phyloP scores from a whole-genome alignment of 2,888 invertebrate species.

The Petrolisthes manimaculis region DNA sequence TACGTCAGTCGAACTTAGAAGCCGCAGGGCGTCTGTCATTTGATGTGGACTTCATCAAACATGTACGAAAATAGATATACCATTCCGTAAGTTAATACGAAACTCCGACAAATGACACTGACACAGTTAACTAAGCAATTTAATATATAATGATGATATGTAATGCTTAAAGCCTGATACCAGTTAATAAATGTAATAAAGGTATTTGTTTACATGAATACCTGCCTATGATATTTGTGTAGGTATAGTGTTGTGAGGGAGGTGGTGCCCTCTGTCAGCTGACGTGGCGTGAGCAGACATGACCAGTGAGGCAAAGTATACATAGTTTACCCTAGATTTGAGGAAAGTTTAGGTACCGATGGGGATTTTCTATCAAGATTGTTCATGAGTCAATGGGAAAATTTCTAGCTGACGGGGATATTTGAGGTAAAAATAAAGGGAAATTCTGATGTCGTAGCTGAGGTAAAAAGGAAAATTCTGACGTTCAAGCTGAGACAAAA shows the following conservation, averaged over 20 bases:
- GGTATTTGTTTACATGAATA: neutral
- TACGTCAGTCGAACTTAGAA: slow-evolving; percentile 12
- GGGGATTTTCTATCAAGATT: no score
- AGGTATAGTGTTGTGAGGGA: neutral
- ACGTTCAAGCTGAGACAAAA: no score
- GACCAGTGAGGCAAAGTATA: neutral
- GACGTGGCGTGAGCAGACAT: slow-evolving; percentile 60
- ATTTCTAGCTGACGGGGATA: no score
- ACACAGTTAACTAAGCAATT: neutral
- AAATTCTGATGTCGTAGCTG: no score
- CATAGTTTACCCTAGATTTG: neutral
- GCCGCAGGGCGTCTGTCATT: slow-evolving; percentile 29
- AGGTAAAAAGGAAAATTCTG: no score
- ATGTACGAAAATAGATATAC: neutral
- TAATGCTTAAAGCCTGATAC: neutral
- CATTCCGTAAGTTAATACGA: neutral
- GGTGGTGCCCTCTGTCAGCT: slow-evolving; percentile 56
- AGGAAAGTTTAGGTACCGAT: no score
- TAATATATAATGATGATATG: neutral
- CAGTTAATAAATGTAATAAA: neutral
- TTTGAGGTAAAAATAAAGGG: no score
- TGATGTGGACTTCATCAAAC: slow-evolving; percentile 17
- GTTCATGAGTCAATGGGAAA: no score
- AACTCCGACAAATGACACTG: neutral
- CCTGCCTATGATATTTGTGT: neutral